phyloP scores from a whole-genome alignment of 1,140 invertebrate genomes.

The Himalopsyche phryganea region DNA sequence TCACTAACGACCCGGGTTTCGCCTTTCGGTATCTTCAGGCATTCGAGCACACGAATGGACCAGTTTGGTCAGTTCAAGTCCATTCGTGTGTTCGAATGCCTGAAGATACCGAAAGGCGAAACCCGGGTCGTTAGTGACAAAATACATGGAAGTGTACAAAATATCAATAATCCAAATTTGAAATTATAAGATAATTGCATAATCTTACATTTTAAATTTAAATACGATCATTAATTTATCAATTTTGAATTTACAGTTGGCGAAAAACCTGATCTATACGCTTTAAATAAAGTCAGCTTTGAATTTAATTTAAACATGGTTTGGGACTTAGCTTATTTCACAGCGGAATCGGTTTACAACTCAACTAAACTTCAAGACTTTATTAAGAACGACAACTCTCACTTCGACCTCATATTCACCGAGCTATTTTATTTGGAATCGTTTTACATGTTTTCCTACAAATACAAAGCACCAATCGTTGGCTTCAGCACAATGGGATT shows the following conservation, averaged over 20 bases:
- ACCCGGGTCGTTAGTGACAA: too few relatives aligned
- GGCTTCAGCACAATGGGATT: conserved; percentile 42
- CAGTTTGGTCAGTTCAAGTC: too few relatives aligned
- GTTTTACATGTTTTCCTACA: conserved; percentile 45
- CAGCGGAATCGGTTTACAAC: conserved; percentile 28
- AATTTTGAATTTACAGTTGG: conserved; percentile 25
- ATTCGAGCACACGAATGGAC: too few relatives aligned
- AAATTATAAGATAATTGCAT: too few relatives aligned
- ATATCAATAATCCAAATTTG: too few relatives aligned
- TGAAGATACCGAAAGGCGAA: too few relatives aligned
- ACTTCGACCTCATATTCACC: conserved; percentile 43
- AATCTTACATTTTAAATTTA: too few relatives aligned
- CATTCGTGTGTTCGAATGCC: too few relatives aligned
- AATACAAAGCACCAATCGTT: conserved; percentile 44
- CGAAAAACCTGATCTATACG: conserved; percentile 16
- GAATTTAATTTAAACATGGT: conserved; percentile 18
- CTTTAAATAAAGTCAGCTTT: conserved; percentile 25
- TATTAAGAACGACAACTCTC: conserved; percentile 38
- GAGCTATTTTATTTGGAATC: conserved; percentile 47
- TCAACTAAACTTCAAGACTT: conserved; percentile 35
- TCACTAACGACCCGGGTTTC: too few relatives aligned
- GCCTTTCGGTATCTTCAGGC: too few relatives aligned
- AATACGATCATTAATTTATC: too few relatives aligned
- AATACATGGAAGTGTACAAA: too few relatives aligned
- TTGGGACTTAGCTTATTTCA: conserved; percentile 25